Conservation (phyloP, 2,888 invertebrate genomes). For the Pandemis corylana region DNA sequence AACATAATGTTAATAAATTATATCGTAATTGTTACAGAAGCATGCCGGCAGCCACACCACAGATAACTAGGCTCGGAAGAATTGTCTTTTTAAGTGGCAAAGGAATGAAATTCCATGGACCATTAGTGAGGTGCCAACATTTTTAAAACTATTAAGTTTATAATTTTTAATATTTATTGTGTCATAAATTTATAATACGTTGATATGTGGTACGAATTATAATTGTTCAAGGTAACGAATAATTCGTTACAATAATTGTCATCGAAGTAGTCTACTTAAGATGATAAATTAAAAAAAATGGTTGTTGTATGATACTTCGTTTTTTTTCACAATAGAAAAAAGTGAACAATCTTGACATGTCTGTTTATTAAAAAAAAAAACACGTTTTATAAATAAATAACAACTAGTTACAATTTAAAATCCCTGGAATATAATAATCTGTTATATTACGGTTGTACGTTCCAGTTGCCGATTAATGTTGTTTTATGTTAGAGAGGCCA, state of each 20-base stretch:
- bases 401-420: too few species aligned
- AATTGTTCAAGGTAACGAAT: slow-evolving; percentile 23
- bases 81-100: slow-evolving; percentile 45
- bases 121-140: slow-evolving; percentile 26
- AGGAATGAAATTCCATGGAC: slow-evolving; percentile 37
- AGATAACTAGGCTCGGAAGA: slow-evolving; percentile 67
- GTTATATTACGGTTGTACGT: too few species aligned
- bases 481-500: too few species aligned
- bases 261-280: slow-evolving; percentile 20
- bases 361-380: too few species aligned
- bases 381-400: too few species aligned
- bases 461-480: too few species aligned
- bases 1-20: background rate
- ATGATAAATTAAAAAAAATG: background rate
- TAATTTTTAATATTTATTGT: slow-evolving; percentile 20
- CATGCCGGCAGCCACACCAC: slow-evolving; percentile 77
- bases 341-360: too few species aligned
- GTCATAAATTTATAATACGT: slow-evolving; percentile 11
- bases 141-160: slow-evolving; percentile 23
- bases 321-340: too few species aligned
- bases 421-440: too few species aligned
- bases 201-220: background rate
- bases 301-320: too few species aligned
- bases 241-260: too few species aligned
- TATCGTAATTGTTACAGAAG: slow-evolving; percentile 56